Evolutionary conservation across 2,113 vertebrate genomes (phyloP).

Genomic region (Epinephelus lanceolatus): DNA sequence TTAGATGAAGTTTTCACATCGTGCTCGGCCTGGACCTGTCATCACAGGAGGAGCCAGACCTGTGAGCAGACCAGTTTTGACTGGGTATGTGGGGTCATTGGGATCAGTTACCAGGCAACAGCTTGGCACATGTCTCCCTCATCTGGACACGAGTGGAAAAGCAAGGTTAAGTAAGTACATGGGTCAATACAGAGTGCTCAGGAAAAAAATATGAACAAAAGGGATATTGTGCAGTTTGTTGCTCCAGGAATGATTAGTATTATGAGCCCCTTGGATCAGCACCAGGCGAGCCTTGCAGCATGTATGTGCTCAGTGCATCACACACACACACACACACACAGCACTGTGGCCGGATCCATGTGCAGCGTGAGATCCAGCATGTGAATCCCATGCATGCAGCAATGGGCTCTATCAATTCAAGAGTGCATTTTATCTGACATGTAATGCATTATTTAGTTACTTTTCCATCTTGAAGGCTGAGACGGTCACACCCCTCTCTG

Average conservation of each 20-base stretch:
- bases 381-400: conserved; percentile 51
- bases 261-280: conserved; percentile 53
- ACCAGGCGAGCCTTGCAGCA: conserved; percentile 36
- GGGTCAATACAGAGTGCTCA: conserved; percentile 73
- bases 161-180: conserved; percentile 87
- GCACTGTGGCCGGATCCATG: conserved; percentile 37
- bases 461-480: conserved; percentile 76
- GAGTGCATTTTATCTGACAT: conserved; percentile 75
- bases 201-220: conserved; percentile 60
- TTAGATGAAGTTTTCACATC: conserved; percentile 22
- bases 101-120: conserved; percentile 79
- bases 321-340: neutral
- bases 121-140: conserved; percentile 83
- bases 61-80: conserved; percentile 72
- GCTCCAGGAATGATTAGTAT: conserved; percentile 48
- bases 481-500: conserved; percentile 82
- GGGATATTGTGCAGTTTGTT: conserved; percentile 62
- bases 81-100: conserved; percentile 77
- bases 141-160: conserved; percentile 78
- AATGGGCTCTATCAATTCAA: conserved; percentile 54
- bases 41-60: conserved; percentile 61
- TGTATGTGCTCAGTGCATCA: conserved; percentile 28
- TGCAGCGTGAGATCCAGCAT: conserved; percentile 54
- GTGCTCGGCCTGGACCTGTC: conserved; percentile 29
- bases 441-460: conserved; percentile 80